These are phyloP conservation scores for Drosophila seguyi DNA, from an alignment of 1,140 invertebrate species.

Conservation along the genomic window DNA sequence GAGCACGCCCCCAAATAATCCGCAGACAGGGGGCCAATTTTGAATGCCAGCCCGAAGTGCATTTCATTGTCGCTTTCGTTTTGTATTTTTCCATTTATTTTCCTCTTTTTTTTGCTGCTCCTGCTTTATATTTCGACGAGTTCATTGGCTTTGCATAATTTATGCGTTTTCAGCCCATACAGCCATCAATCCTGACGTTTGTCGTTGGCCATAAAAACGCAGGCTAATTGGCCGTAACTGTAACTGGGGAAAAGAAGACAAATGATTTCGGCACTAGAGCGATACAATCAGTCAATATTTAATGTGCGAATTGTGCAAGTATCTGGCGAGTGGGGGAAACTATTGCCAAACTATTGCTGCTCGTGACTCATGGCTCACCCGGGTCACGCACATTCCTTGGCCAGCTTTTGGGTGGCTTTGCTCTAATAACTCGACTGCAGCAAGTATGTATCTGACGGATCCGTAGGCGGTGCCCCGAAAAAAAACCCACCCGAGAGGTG, in stretches of 20 bases:
- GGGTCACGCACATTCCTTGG: constrained; percentile 51
- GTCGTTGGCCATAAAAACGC: constrained; percentile 16
- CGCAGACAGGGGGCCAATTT: constrained; percentile 11
- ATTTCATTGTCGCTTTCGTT: constrained; percentile 80
- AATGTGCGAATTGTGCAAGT: constrained; percentile 50
- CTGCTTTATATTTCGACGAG: constrained; percentile 22
- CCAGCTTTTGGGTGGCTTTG: constrained; percentile 19
- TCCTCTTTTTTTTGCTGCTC: background rate
- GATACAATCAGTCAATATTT: constrained; percentile 50
- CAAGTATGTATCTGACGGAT: constrained; percentile 19
- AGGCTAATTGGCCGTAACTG: constrained; percentile 35
- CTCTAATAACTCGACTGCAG: constrained; percentile 46
- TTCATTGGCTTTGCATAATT: constrained; percentile 71
- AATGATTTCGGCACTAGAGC: constrained; percentile 20
- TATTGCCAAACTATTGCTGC: constrained; percentile 16
- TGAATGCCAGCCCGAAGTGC: constrained; percentile 55
- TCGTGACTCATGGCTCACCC: constrained; percentile 15
- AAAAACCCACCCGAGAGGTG: constrained; percentile 1
- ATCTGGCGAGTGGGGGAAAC: background rate
- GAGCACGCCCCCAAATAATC: constrained; percentile 36
- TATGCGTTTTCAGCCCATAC: constrained; percentile 37
- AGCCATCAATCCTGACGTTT: constrained; percentile 22
- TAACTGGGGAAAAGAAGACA: constrained; percentile 18
- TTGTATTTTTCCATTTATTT: constrained; percentile 23
- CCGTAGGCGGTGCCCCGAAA: constrained; percentile 53